phyloP scores from a whole-genome alignment of 23 tunicate species.

The Pegea sp. region DNA sequence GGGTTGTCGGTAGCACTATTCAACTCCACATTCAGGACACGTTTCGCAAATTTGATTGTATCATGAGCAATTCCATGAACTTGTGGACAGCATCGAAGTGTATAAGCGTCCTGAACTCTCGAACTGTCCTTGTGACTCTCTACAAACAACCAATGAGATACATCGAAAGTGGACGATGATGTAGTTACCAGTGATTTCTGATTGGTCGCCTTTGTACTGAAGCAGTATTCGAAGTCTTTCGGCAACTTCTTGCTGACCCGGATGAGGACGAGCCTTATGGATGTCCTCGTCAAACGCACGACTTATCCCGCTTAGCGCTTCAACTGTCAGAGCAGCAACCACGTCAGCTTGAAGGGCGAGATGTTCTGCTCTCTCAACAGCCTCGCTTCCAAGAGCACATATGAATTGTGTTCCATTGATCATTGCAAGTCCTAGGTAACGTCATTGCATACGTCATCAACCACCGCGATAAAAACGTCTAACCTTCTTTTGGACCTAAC shows the following conservation, averaged over 20 bases:
- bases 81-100: slow-evolving; percentile 95
- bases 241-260: slow-evolving; percentile 82
- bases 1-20: slow-evolving; percentile 98
- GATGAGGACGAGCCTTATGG: slow-evolving; percentile 82
- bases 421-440: slow-evolving; percentile 43
- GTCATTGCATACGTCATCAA: neutral
- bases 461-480: neutral
- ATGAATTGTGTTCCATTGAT: slow-evolving; percentile 88
- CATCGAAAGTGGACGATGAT: too few species aligned
- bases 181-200: too few species aligned
- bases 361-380: slow-evolving; percentile 60
- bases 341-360: slow-evolving; percentile 91
- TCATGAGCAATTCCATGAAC: slow-evolving; percentile 93
- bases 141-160: slow-evolving; percentile 1
- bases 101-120: slow-evolving; percentile 88
- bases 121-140: slow-evolving; percentile 42
- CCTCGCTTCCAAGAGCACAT: slow-evolving; percentile 63
- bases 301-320: slow-evolving; percentile 72
- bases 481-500: slow-evolving; percentile 70
- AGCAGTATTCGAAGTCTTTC: slow-evolving; percentile 51
- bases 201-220: slow-evolving; percentile 33
- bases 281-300: slow-evolving; percentile 77
- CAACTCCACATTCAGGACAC: slow-evolving; percentile 49
- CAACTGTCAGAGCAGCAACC: slow-evolving; percentile 80
- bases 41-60: slow-evolving; percentile 53